Percentiles rank a stretch among this genome's conserved stretches.
These are phyloP conservation scores for Girardinus metallicus DNA, from an alignment of 2,797 vertebrate species.

Conservation along the genomic window DNA sequence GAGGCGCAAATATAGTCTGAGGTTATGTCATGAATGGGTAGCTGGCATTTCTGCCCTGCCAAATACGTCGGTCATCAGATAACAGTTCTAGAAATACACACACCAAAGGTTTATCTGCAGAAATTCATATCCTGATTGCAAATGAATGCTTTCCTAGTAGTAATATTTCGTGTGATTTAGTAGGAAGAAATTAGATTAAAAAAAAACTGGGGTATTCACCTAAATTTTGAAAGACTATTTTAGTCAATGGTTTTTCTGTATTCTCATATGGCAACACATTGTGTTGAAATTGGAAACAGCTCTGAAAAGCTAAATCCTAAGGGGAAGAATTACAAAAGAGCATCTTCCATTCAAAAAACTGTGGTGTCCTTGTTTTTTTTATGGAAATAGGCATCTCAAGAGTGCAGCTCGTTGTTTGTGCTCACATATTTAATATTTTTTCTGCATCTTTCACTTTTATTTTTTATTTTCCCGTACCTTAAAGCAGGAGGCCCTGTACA, in stretches of 20 bases:
- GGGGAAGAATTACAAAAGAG: constrained; percentile 14
- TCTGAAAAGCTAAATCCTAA: neutral
- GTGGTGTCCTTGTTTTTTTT: neutral
- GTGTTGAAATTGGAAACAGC: neutral
- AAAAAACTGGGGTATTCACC: no score
- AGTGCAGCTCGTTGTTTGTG: neutral
- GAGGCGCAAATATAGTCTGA: constrained; percentile 65
- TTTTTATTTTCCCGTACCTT: constrained; percentile 81
- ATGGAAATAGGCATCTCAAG: neutral
- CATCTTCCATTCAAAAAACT: constrained; percentile 6
- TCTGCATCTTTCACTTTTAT: neutral
- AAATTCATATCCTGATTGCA: constrained; percentile 16
- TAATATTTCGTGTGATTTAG: neutral
- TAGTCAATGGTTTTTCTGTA: neutral
- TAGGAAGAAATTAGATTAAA: neutral
- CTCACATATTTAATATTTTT: neutral
- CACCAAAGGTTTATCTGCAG: constrained; percentile 17
- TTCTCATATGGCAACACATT: neutral
- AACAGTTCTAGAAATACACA: constrained; percentile 62
- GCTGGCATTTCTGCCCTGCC: constrained; percentile 70
- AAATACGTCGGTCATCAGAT: constrained; percentile 65
- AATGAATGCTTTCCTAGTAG: neutral
- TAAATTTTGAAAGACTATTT: neutral
- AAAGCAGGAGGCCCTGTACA: constrained; percentile 96
- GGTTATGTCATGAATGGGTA: constrained; percentile 63